phyloP scores from a whole-genome alignment of 2,113 vertebrate species.

The Macrotus californicus region DNA sequence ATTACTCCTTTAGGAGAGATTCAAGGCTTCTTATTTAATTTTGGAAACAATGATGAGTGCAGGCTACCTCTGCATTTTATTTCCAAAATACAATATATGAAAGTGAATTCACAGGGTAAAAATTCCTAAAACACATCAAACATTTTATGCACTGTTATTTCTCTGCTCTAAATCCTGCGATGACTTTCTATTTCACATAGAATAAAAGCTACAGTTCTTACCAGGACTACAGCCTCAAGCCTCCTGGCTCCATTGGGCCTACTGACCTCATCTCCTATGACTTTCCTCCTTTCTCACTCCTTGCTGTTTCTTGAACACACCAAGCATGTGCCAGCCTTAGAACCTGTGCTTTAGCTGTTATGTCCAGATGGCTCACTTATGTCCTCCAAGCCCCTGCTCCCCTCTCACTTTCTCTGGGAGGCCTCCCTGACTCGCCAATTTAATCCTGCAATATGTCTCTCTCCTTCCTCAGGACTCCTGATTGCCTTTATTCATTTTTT shows the following conservation, averaged over 20 bases:
- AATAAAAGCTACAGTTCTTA: background rate
- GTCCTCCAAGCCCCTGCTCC: background rate
- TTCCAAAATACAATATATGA: background rate
- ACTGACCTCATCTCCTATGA: background rate
- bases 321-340: background rate
- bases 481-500: background rate
- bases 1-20: background rate
- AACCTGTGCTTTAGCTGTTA: background rate
- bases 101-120: background rate
- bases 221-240: background rate
- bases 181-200: background rate
- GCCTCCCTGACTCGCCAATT: background rate
- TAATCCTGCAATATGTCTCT: background rate
- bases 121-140: background rate
- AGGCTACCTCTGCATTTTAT: background rate
- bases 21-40: background rate
- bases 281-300: background rate
- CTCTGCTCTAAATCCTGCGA: background rate
- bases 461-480: background rate
- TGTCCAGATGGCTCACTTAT: background rate
- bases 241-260: background rate
- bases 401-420: background rate
- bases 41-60: background rate
- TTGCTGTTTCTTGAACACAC: background rate
- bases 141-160: background rate